Conservation (phyloP, 2,113 vertebrate genomes). For the Plectropomus leopardus region DNA sequence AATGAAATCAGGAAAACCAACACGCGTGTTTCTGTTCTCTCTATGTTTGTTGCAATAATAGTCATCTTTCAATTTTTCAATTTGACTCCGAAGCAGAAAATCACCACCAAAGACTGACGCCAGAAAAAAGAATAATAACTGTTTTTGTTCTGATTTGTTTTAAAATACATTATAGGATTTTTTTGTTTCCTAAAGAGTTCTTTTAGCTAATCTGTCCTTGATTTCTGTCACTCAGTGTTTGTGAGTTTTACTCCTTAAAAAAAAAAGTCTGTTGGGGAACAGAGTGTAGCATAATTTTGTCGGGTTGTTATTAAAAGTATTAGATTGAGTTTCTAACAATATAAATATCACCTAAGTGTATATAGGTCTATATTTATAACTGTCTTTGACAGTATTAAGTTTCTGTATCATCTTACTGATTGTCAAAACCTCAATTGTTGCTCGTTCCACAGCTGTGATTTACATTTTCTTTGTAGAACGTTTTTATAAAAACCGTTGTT, state of each 20-base stretch:
- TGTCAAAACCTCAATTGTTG: constrained; percentile 45
- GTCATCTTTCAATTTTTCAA: constrained; percentile 7
- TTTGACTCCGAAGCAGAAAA: constrained; percentile 14
- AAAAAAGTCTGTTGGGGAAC: background rate
- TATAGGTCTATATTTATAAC: constrained; percentile 50
- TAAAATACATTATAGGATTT: background rate
- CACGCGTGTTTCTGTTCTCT: background rate
- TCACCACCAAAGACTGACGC: constrained; percentile 22
- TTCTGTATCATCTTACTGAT: constrained; percentile 27
- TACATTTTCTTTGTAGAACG: constrained; percentile 57
- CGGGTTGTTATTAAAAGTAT: background rate
- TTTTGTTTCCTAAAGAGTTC: constrained; percentile 29
- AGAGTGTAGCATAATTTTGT: constrained; percentile 21
- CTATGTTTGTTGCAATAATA: background rate
- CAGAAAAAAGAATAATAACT: background rate
- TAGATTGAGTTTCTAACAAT: constrained; percentile 35
- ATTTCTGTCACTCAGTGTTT: constrained; percentile 20
- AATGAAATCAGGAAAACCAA: constrained; percentile 39
- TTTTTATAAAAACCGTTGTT: constrained; percentile 60
- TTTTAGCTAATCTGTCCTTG: constrained; percentile 7
- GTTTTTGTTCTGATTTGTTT: constrained; percentile 23
- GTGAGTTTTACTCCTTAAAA: constrained; percentile 5
- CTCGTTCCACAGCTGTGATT: constrained; percentile 50
- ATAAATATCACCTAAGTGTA: constrained; percentile 53
- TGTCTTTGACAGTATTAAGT: constrained; percentile 53